Conservation (phyloP, 2,888 invertebrate genomes). For the Atrina japonica region DNA sequence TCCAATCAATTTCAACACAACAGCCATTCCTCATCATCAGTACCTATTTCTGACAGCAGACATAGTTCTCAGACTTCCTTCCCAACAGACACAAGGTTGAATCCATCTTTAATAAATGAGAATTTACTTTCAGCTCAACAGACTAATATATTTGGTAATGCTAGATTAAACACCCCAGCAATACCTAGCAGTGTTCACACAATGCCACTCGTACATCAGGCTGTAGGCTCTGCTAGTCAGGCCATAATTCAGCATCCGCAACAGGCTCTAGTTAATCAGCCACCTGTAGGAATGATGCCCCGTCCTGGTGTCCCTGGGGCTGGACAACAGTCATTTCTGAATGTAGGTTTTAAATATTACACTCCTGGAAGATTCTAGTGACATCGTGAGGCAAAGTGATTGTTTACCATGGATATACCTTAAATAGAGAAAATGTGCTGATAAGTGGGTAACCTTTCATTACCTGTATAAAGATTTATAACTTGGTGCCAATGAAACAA, state of each 20-base stretch:
- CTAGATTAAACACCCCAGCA: not conserved
- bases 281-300: constrained; percentile 21
- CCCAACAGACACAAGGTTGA: constrained; percentile 6
- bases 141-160: constrained; percentile 4
- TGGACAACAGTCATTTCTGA: constrained; percentile 20
- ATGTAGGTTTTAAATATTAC: constrained; percentile 27
- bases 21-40: too few relatives aligned
- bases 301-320: constrained; percentile 1
- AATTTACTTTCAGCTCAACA: constrained; percentile 7
- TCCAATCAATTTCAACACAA: too few relatives aligned
- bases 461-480: too few relatives aligned
- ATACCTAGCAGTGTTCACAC: constrained; percentile 7
- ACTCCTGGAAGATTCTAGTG: constrained; percentile 17
- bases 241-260: constrained; percentile 5
- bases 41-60: too few relatives aligned
- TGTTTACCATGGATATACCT: too few relatives aligned
- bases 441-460: too few relatives aligned
- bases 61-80: not conserved
- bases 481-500: too few relatives aligned
- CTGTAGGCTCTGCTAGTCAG: not conserved
- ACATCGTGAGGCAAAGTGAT: too few relatives aligned
- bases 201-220: not conserved
- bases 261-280: constrained; percentile 2
- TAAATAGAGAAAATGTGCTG: too few relatives aligned
- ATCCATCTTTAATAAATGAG: not conserved